Evolutionary conservation across 2,113 vertebrate species (phyloP).

Genomic region (Hylia prasina): DNA sequence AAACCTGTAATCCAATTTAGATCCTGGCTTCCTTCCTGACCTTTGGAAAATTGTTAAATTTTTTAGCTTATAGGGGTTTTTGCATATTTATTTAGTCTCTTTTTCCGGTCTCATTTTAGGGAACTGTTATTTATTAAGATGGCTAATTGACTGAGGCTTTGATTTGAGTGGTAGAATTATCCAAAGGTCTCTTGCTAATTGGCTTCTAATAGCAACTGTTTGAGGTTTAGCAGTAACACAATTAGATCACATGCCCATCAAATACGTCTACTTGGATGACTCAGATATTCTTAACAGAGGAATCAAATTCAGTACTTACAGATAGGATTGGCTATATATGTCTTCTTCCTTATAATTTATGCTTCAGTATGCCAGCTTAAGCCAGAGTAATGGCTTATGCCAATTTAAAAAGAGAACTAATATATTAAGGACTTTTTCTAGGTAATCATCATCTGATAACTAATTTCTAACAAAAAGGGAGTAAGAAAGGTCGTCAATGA

Average conservation of each 20-base stretch:
- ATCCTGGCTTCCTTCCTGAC: constrained; percentile 26
- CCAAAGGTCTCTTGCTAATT: constrained; percentile 51
- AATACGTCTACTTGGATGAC: constrained; percentile 5
- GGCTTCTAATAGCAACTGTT: constrained; percentile 46
- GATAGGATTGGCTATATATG: not conserved
- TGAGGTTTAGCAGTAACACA: constrained; percentile 53
- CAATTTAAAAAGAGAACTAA: constrained; percentile 4
- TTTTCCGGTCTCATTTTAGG: constrained; percentile 38
- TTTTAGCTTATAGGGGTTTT: not conserved
- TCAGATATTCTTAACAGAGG: constrained; percentile 14
- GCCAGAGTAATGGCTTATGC: not conserved
- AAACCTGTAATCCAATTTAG: not conserved
- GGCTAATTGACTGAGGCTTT: constrained; percentile 32
- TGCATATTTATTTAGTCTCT: constrained; percentile 1
- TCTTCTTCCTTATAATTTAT: not conserved
- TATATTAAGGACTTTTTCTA: not conserved
- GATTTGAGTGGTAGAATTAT: constrained; percentile 60
- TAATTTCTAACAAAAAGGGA: constrained; percentile 21
- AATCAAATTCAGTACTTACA: not conserved
- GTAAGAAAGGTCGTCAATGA: not conserved
- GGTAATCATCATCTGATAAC: not conserved
- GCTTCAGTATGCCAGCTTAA: not conserved
- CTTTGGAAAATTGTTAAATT: constrained; percentile 27
- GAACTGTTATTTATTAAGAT: constrained; percentile 45
- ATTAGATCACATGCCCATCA: constrained; percentile 37